Evolutionary conservation across 1,140 invertebrate genomes (phyloP).

Genomic region (Latrodectus geometricus): DNA sequence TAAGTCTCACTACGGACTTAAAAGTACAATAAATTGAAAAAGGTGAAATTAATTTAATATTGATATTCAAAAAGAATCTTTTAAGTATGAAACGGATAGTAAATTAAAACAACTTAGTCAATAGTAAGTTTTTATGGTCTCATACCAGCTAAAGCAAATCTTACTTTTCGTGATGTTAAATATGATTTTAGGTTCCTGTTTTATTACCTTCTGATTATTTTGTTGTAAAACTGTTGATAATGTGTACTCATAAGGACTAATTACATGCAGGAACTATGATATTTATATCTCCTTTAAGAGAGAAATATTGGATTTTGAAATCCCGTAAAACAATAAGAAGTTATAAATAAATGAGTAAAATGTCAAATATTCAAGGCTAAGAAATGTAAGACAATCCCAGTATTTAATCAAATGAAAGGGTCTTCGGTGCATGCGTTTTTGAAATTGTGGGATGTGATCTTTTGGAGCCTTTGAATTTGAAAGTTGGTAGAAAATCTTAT

Average conservation of each 20-base stretch:
- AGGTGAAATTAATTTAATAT: neutral
- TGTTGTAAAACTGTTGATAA: neutral
- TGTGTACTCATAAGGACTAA: neutral
- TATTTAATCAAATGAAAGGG: slow-evolving; percentile 9
- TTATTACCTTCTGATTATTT: slow-evolving; percentile 22
- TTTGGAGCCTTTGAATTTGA: slow-evolving; percentile 63
- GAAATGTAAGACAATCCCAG: neutral
- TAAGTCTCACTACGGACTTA: neutral
- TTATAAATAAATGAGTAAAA: slow-evolving; percentile 7
- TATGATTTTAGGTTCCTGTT: neutral
- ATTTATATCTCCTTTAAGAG: slow-evolving; percentile 9
- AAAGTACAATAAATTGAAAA: neutral
- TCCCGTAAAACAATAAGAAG: slow-evolving; percentile 16
- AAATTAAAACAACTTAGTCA: neutral
- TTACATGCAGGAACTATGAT: neutral
- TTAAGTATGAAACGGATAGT: neutral
- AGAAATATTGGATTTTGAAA: slow-evolving; percentile 48
- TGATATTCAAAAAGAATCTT: neutral
- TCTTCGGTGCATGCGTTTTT: neutral
- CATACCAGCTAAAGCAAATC: slow-evolving; percentile 21
- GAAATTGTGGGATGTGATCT: too few relatives aligned
- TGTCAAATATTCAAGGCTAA: slow-evolving; percentile 22
- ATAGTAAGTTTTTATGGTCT: neutral
- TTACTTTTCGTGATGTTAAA: neutral
- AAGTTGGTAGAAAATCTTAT: slow-evolving; percentile 67